Evolutionary conservation across 1,140 invertebrate genomes (phyloP), one percentile per base, ranked within the genome.

Genomic region (Papilio polyxenes): DNA sequence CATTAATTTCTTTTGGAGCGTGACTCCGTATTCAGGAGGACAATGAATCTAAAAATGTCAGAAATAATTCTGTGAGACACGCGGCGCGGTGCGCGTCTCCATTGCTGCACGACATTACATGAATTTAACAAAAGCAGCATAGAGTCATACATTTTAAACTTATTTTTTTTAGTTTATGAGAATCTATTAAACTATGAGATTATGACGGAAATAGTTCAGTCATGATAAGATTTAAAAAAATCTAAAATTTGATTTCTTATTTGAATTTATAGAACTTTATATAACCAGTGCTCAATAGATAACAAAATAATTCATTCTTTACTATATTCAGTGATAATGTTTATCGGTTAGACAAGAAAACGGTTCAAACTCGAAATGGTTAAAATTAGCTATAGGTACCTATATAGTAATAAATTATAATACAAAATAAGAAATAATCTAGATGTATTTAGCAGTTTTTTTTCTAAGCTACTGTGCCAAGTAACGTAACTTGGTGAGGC

Each of bases 11-110:
- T 94, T 93, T 92, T 93, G 92, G 93, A 93, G 91, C 92, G 93
- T 94, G 93, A 94, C 92, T 92, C 84, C 86, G 88, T 91, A 90
- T 91, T 90, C 89, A 91, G 84, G 86, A 87, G 89, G 87, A 94
- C 93, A 94, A 94, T 94, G 89, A 92, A 88, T 91, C 91, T 94
- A 92, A 94, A 94, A 93, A 94, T 93, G 91, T 91, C 90, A 93
- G 93, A 92, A 93, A 94, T 93, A 92, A 94, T 94, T 94, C 93
- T 93, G 89, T 91, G 93, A 94, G 93, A 93, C 92, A 92, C 90
- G 90, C 89, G 87, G 86, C 75, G 82, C 82, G 78, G 48, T 75
- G 85, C 83, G 81, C 80, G 84, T 75, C 1, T 91, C 88, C 92
- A 89, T 87, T 91, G 75, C 59, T 75, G 37, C 80, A 85, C 87